Conservation (phyloP, 2,113 vertebrate genomes). For the Elephas maximus region DNA sequence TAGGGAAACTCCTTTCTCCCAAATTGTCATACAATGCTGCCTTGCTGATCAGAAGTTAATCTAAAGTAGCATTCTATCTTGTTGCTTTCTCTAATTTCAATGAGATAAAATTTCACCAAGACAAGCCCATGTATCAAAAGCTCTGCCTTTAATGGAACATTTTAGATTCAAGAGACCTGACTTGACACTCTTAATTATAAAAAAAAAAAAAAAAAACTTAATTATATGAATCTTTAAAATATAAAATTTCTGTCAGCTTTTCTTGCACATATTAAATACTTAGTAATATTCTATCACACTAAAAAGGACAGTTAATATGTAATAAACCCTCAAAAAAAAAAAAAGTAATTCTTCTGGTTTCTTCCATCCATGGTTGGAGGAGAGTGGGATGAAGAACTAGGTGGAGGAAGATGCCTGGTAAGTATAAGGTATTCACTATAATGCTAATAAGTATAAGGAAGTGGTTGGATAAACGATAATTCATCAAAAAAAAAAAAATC, state of each 20-base stretch:
- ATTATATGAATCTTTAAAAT: slow-evolving; percentile 23
- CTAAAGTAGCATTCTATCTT: neutral
- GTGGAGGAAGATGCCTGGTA: neutral
- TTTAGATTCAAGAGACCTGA: slow-evolving; percentile 42
- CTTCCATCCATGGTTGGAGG: neutral
- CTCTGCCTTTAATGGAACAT: neutral
- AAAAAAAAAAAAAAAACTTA: neutral
- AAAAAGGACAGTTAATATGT: neutral
- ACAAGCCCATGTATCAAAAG: neutral
- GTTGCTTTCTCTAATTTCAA: neutral
- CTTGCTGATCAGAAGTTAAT: neutral
- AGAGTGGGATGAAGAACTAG: neutral
- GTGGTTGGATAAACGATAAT: neutral
- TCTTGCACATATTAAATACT: slow-evolving; percentile 15
- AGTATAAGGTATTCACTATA: neutral
- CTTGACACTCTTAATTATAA: neutral
- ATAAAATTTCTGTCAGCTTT: slow-evolving; percentile 20
- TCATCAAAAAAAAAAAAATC: neutral
- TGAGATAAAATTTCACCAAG: neutral
- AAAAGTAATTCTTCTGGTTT: neutral
- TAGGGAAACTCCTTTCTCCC: neutral
- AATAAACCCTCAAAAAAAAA: slow-evolving; percentile 28
- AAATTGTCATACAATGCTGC: neutral
- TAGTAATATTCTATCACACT: slow-evolving; percentile 9
- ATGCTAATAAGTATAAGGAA: neutral